Evolutionary conservation across 2,797 vertebrate species (phyloP).

Genomic region (Avahi laniger): DNA sequence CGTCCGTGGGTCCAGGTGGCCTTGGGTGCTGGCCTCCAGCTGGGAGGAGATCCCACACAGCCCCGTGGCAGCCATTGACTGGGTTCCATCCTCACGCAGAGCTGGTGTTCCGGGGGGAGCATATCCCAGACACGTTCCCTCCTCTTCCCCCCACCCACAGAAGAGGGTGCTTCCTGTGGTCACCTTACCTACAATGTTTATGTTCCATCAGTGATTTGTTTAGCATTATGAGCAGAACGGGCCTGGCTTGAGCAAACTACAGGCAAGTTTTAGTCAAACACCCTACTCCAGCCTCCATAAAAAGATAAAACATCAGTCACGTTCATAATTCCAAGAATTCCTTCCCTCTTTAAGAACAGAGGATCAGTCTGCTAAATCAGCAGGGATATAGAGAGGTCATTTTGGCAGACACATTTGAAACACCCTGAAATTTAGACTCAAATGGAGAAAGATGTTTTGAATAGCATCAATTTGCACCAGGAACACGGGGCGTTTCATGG

Average conservation of each 20-base stretch:
- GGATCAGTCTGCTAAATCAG: neutral
- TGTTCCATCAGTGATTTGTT: neutral
- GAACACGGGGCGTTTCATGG: constrained; percentile 64
- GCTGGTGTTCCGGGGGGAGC: neutral
- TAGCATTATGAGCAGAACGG: neutral
- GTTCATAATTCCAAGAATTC: neutral
- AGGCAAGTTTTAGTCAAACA: neutral
- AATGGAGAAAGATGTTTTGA: constrained; percentile 65
- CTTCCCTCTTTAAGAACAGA: neutral
- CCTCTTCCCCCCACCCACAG: neutral
- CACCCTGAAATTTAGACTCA: constrained; percentile 70
- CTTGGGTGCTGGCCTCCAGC: neutral
- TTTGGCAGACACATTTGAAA: constrained; percentile 36
- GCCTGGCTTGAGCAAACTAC: neutral
- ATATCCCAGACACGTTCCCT: neutral
- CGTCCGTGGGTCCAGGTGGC: neutral
- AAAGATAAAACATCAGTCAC: neutral
- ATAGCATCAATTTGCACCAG: constrained; percentile 51
- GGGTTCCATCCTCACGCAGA: neutral
- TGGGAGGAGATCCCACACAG: neutral
- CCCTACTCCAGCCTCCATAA: neutral
- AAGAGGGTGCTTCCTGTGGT: neutral
- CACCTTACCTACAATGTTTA: neutral
- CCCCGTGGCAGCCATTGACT: neutral
- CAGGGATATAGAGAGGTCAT: neutral